These are phyloP conservation scores for Pachycephus smyrnensis DNA, from an alignment of 2,888 invertebrate genomes.

Conservation along the genomic window DNA sequence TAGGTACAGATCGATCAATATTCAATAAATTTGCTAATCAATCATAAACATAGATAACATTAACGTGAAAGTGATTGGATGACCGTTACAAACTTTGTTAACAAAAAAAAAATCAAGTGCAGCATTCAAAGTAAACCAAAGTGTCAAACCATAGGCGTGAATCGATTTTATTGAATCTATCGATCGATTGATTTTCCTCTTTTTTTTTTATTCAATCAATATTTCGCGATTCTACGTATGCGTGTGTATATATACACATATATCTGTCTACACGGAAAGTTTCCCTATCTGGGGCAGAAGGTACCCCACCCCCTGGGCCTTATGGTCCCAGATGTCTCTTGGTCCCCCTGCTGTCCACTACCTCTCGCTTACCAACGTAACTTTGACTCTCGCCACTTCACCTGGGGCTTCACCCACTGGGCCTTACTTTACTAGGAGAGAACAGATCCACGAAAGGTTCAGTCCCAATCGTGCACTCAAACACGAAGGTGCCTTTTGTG, in stretches of 20 bases:
- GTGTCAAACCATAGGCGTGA: not conserved
- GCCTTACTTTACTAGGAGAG: slow-evolving; percentile 42
- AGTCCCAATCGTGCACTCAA: slow-evolving; percentile 61
- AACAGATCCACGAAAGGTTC: slow-evolving; percentile 58
- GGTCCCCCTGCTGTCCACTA: slow-evolving; percentile 4
- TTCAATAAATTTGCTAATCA: not conserved
- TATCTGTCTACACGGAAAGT: slow-evolving; percentile 41
- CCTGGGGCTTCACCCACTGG: not conserved
- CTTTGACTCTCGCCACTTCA: slow-evolving; percentile 33
- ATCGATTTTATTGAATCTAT: not conserved
- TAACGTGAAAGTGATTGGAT: not conserved
- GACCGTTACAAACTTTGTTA: no score
- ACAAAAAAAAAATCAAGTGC: not conserved
- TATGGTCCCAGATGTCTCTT: slow-evolving; percentile 1
- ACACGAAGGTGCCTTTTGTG: slow-evolving; percentile 49
- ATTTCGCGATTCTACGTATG: not conserved
- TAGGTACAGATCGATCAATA: not conserved
- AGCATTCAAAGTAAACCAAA: not conserved
- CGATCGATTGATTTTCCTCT: not conserved
- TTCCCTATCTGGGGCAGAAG: slow-evolving; percentile 46
- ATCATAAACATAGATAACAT: not conserved
- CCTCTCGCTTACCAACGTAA: slow-evolving; percentile 25
- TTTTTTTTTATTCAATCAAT: slow-evolving; percentile 1
- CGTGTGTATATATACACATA: not conserved
- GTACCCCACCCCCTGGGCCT: slow-evolving; percentile 12